These are phyloP conservation scores for Rhincodon typus DNA, from an alignment of 2,797 vertebrate genomes.

Conservation along the genomic window DNA sequence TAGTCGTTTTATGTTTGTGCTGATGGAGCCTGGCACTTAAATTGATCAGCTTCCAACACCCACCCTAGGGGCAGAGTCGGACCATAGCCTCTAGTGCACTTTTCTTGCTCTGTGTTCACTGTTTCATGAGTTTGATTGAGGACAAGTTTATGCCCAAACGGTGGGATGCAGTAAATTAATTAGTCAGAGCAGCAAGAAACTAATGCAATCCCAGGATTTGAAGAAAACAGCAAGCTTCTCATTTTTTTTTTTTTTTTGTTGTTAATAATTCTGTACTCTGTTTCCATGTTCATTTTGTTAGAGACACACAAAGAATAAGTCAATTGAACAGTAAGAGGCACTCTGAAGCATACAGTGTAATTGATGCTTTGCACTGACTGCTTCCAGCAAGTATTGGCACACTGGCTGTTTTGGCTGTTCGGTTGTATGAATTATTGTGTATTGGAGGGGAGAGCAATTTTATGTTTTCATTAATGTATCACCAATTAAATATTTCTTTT, in stretches of 20 bases:
- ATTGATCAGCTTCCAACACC: conserved; percentile 49
- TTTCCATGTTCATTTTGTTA: conserved; percentile 42
- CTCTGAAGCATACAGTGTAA: conserved; percentile 15
- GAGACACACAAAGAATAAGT: conserved; percentile 40
- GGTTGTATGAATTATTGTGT: neutral
- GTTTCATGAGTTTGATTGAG: conserved; percentile 44
- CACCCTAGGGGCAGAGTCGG: conserved; percentile 40
- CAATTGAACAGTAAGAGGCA: conserved; percentile 41
- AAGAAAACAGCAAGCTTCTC: conserved; percentile 40
- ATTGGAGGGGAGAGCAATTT: neutral
- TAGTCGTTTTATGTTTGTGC: conserved; percentile 58
- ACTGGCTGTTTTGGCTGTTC: neutral
- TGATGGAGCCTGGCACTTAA: conserved; percentile 71
- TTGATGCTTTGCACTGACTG: conserved; percentile 49
- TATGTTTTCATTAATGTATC: conserved; percentile 25
- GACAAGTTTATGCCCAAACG: conserved; percentile 45
- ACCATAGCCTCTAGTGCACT: neutral
- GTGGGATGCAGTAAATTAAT: conserved; percentile 55
- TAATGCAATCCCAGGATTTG: conserved; percentile 43
- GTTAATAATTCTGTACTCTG: conserved; percentile 31
- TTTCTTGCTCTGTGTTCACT: neutral
- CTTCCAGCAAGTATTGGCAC: conserved; percentile 44
- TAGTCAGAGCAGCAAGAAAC: conserved; percentile 54
- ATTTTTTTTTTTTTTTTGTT: conserved; percentile 40
- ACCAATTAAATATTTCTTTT: neutral